phyloP scores from a whole-genome alignment of 2,797 vertebrate species.

The Mormyrus hasselquistii region DNA sequence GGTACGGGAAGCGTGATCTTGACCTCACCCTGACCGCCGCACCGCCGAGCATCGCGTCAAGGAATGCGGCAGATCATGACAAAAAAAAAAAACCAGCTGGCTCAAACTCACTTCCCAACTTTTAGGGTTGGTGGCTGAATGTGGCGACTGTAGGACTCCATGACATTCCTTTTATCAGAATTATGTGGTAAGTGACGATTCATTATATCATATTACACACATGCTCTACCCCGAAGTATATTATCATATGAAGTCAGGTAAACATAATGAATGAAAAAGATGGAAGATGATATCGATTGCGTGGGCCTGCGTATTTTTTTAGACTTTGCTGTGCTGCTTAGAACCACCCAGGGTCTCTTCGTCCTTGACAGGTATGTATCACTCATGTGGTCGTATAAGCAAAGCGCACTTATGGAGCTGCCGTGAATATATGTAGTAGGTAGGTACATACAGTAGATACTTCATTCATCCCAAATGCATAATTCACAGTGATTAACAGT shows the following conservation, averaged over 20 bases:
- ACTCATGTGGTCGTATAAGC: background rate
- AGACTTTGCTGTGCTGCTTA: background rate
- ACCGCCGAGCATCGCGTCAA: background rate
- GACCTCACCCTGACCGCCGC: background rate
- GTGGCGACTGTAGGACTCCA: background rate
- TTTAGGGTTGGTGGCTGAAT: background rate
- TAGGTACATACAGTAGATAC: background rate
- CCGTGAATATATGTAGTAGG: background rate
- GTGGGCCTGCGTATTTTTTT: background rate
- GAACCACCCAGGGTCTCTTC: background rate
- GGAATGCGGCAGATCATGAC: background rate
- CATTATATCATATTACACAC: background rate
- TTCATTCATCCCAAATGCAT: background rate
- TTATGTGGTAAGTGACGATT: background rate
- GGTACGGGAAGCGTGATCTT: background rate
- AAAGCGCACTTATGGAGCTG: background rate
- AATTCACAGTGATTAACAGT: background rate
- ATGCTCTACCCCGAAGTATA: background rate
- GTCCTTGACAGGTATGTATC: background rate
- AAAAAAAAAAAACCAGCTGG: background rate
- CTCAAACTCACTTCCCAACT: background rate
- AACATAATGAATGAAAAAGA: background rate
- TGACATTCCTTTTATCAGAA: background rate
- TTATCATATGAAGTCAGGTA: background rate
- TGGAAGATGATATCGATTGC: background rate